These are phyloP conservation scores for Brachyrhaphis roseni DNA, from an alignment of 2,797 vertebrate species.

Conservation along the genomic window DNA sequence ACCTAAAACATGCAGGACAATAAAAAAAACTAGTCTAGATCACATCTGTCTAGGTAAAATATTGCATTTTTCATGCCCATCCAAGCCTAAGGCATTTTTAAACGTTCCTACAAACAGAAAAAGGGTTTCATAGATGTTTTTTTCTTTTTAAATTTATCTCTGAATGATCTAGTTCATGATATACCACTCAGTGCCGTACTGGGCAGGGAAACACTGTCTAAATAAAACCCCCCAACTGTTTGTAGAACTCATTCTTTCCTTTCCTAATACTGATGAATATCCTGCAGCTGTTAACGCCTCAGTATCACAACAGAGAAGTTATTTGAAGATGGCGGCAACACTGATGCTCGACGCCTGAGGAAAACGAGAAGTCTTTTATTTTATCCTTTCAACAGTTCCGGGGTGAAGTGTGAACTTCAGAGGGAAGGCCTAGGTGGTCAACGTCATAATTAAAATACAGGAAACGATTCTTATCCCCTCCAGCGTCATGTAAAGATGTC, in stretches of 20 bases:
- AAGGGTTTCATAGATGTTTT: background rate
- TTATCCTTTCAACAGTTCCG: background rate
- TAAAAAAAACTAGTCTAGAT: background rate
- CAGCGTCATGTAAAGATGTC: background rate
- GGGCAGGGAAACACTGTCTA: background rate
- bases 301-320: background rate
- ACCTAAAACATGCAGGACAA: background rate
- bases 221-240: background rate
- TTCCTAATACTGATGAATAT: background rate
- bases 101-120: background rate
- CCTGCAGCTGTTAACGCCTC: background rate
- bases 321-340: background rate
- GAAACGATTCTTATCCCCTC: too few species aligned
- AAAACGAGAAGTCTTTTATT: background rate
- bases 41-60: background rate
- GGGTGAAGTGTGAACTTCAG: background rate
- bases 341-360: background rate
- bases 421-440: background rate
- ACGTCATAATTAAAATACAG: background rate
- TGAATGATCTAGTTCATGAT: background rate
- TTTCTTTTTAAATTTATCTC: background rate
- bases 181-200: background rate
- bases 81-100: background rate
- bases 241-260: background rate
- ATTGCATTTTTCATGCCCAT: background rate